Evolutionary conservation across 2,797 vertebrate species (phyloP).

Genomic region (Uromys caudimaculatus): DNA sequence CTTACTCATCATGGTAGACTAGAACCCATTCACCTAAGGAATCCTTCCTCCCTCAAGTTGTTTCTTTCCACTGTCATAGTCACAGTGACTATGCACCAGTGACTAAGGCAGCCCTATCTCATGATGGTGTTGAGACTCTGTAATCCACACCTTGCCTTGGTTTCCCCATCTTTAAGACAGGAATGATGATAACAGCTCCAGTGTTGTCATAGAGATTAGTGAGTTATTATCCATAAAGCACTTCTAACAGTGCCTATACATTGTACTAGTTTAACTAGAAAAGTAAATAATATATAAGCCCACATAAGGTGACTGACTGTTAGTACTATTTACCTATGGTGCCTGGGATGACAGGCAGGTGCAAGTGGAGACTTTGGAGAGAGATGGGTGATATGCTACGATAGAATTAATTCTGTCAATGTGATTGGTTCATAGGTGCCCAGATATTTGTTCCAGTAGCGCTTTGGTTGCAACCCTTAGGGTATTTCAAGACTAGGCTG

Average conservation of each 20-base stretch:
- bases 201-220: background rate
- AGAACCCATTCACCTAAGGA: background rate
- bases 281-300: background rate
- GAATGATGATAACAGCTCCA: background rate
- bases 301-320: background rate
- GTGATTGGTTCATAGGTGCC: background rate
- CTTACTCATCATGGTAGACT: background rate
- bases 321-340: background rate
- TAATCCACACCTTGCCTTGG: background rate
- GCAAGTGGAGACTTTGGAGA: conserved; percentile 10
- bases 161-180: conserved; percentile 18
- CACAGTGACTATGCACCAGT: background rate
- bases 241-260: background rate
- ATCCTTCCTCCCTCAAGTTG: background rate
- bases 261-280: conserved; percentile 37
- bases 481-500: conserved; percentile 16
- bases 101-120: background rate
- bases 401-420: conserved; percentile 28
- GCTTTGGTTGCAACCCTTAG: background rate
- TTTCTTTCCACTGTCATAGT: background rate
- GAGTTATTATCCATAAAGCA: conserved; percentile 17
- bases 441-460: background rate
- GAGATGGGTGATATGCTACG: background rate
- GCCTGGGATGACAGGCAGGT: background rate
- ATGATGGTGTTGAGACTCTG: background rate